phyloP scores from a whole-genome alignment of 1,140 invertebrate genomes.

The Psix sp. region DNA sequence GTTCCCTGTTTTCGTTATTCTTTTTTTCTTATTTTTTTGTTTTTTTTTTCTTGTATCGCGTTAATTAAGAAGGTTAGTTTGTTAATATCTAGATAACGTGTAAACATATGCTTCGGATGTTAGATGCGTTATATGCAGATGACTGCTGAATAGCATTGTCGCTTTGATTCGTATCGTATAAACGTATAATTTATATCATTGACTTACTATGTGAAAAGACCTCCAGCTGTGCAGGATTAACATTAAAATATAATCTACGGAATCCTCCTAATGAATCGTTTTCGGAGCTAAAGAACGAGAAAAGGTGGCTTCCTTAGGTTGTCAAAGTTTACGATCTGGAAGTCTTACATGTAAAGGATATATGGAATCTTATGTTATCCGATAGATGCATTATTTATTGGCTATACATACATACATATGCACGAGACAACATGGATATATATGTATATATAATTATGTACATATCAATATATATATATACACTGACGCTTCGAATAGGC shows the following conservation, averaged over 20 bases:
- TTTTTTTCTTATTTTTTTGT: slow-evolving; percentile 8
- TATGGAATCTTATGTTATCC: slow-evolving; percentile 63
- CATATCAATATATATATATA: slow-evolving; percentile 33
- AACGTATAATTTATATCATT: too few relatives aligned
- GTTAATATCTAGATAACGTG: too few relatives aligned
- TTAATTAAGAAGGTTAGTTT: slow-evolving; percentile 19
- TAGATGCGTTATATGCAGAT: slow-evolving; percentile 14
- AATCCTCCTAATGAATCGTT: slow-evolving; percentile 43
- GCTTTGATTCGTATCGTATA: slow-evolving; percentile 46
- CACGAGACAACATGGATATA: slow-evolving; percentile 56
- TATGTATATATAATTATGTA: slow-evolving; percentile 62
- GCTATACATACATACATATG: slow-evolving; percentile 58
- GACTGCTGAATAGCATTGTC: slow-evolving; percentile 24
- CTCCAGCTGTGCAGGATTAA: slow-evolving; percentile 45
- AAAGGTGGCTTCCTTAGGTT: slow-evolving; percentile 1
- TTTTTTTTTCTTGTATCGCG: not conserved
- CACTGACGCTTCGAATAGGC: slow-evolving; percentile 64
- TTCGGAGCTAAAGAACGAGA: slow-evolving; percentile 21
- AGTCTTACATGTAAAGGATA: slow-evolving; percentile 57
- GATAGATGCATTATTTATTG: slow-evolving; percentile 69
- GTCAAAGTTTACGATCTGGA: slow-evolving; percentile 42
- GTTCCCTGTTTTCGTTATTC: not conserved
- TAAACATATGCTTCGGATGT: slow-evolving; percentile 7
- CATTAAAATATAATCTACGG: slow-evolving; percentile 44
- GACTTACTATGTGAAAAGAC: slow-evolving; percentile 47